A percentile compares a stretch with the other conserved stretches of the same genome.
These are phyloP conservation scores for Tenthredo scrophulariae DNA, from an alignment of 2,888 invertebrate species.

Conservation along the genomic window DNA sequence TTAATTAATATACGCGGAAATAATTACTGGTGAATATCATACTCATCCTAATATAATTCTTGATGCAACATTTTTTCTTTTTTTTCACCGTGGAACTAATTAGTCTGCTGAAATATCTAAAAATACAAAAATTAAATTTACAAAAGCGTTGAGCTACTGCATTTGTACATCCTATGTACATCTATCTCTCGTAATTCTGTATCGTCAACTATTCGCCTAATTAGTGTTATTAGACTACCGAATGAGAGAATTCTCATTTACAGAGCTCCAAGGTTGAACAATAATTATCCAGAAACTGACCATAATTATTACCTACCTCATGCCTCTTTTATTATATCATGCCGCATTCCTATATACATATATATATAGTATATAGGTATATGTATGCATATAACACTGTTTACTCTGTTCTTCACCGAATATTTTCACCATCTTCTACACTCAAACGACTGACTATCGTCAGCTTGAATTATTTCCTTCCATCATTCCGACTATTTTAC, in stretches of 20 bases:
- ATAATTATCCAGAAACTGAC: conserved; percentile 36
- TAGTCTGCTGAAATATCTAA: background rate
- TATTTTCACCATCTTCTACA: background rate
- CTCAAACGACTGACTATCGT: background rate
- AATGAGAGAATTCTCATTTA: conserved; percentile 33
- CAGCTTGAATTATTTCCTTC: background rate
- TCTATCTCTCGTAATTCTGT: background rate
- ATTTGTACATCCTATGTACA: background rate
- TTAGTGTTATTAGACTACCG: conserved; percentile 17
- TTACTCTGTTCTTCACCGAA: background rate
- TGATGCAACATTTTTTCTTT: background rate
- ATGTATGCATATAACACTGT: background rate
- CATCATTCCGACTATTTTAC: background rate
- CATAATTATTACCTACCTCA: conserved; percentile 16
- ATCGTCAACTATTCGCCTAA: background rate
- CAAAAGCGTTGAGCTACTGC: background rate
- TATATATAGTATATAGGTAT: background rate
- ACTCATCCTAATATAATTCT: background rate
- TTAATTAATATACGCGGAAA: background rate
- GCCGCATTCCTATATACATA: conserved; percentile 2
- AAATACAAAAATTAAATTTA: background rate
- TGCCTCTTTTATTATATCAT: conserved; percentile 22
- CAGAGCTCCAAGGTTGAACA: conserved; percentile 13
- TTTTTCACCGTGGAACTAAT: background rate
- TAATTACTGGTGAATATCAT: background rate